phyloP scores from a whole-genome alignment of 2,113 vertebrate genomes.

The Periophthalmus modestus region DNA sequence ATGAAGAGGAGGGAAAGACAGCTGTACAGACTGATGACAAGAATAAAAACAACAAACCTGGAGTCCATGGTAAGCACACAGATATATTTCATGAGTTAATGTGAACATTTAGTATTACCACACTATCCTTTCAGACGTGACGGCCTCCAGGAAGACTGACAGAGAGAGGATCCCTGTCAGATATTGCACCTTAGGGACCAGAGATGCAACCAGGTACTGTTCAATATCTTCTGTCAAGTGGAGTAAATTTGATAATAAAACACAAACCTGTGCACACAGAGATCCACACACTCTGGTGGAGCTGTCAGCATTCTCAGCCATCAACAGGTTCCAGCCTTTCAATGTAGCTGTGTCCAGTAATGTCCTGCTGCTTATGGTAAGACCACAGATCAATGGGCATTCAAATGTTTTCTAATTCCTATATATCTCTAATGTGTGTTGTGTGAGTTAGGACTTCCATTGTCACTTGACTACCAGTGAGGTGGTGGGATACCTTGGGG shows the following conservation, averaged over 20 bases:
- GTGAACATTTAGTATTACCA: neutral
- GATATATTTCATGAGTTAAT: neutral
- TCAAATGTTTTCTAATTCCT: neutral
- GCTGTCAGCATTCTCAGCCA: conserved; percentile 87
- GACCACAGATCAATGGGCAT: neutral
- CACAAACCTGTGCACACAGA: conserved; percentile 66
- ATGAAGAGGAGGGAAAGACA: conserved; percentile 84
- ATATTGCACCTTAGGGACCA: conserved; percentile 88
- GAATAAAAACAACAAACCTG: conserved; percentile 75
- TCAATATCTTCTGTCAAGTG: neutral
- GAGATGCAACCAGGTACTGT: conserved; percentile 87
- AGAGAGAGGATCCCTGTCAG: conserved; percentile 82
- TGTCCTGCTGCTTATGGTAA: conserved; percentile 90
- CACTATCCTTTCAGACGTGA: conserved; percentile 68
- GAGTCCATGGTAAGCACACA: conserved; percentile 59
- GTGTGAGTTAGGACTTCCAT: conserved; percentile 86
- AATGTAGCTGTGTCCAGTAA: conserved; percentile 96
- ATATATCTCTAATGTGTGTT: neutral
- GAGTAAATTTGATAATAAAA: neutral
- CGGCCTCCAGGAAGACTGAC: conserved; percentile 73
- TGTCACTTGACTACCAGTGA: conserved; percentile 94
- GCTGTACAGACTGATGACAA: conserved; percentile 79
- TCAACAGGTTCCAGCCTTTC: conserved; percentile 97
- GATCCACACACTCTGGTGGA: conserved; percentile 93
- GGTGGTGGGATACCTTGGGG: conserved; percentile 95